Evolutionary conservation across 2,797 vertebrate species (phyloP).

Genomic region (Poeciliopsis infans): DNA sequence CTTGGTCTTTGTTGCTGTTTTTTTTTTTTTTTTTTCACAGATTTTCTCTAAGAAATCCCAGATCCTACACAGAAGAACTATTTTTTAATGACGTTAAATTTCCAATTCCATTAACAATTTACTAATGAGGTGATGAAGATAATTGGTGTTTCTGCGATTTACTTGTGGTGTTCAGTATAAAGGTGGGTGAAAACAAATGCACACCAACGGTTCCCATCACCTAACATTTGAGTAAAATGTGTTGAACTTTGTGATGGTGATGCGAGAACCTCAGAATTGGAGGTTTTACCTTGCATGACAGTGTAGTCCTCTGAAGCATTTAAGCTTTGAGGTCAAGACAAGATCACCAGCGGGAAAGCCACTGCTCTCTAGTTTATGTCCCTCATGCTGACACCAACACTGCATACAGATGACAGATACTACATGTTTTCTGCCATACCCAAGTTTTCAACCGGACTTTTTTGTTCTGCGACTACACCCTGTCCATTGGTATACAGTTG

Average conservation of each 20-base stretch:
- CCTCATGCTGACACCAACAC: constrained; percentile 13
- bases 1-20: background rate
- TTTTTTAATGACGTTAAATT: background rate
- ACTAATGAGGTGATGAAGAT: background rate
- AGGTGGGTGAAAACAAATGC: background rate
- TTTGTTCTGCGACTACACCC: constrained; percentile 58
- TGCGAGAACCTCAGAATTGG: background rate
- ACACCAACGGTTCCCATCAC: background rate
- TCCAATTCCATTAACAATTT: background rate
- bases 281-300: background rate
- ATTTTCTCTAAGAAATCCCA: background rate
- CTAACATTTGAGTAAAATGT: background rate
- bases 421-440: constrained; percentile 55
- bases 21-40: too few relatives aligned
- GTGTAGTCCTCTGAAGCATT: constrained; percentile 60
- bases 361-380: constrained; percentile 33
- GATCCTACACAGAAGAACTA: background rate
- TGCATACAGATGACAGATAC: constrained; percentile 31
- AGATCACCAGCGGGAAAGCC: constrained; percentile 67
- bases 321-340: constrained; percentile 76
- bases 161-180: background rate
- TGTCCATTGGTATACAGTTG: constrained; percentile 64
- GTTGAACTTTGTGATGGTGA: background rate
- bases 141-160: background rate
- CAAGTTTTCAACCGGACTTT: constrained; percentile 58